Conservation (phyloP, 2,113 vertebrate genomes). For the Leucoraja erinaceus region DNA sequence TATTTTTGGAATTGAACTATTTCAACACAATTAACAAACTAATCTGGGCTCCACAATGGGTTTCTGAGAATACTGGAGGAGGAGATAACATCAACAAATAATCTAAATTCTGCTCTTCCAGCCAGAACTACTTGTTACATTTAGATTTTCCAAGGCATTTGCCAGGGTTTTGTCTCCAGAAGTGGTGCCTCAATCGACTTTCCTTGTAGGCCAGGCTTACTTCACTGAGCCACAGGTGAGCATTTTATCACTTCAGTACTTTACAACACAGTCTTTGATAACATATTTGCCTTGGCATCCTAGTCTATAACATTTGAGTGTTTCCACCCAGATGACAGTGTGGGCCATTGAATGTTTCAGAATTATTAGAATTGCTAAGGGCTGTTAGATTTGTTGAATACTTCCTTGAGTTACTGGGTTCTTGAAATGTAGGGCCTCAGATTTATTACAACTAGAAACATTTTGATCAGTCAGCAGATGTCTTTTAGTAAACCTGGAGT, state of each 20-base stretch:
- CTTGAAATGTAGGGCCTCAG: neutral
- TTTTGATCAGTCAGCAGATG: neutral
- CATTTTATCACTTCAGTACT: neutral
- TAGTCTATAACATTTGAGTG: neutral
- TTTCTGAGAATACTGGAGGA: neutral
- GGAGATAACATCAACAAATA: neutral
- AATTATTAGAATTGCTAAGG: neutral
- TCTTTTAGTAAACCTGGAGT: neutral
- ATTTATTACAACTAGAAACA: neutral
- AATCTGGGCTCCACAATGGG: neutral
- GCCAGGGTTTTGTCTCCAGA: neutral
- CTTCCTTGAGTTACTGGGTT: neutral
- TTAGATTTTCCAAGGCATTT: neutral
- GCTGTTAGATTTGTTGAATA: neutral
- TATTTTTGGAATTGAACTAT: neutral
- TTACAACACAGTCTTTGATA: too few relatives aligned
- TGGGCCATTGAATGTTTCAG: neutral
- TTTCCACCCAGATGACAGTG: neutral
- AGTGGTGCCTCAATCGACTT: neutral
- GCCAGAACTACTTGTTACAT: neutral
- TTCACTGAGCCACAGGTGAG: neutral
- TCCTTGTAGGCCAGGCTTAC: neutral
- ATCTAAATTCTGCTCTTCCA: neutral
- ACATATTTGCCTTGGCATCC: neutral
- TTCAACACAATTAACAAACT: neutral